These are phyloP conservation scores for Apamea sordens DNA, from an alignment of 2,888 invertebrate species.

Conservation along the genomic window DNA sequence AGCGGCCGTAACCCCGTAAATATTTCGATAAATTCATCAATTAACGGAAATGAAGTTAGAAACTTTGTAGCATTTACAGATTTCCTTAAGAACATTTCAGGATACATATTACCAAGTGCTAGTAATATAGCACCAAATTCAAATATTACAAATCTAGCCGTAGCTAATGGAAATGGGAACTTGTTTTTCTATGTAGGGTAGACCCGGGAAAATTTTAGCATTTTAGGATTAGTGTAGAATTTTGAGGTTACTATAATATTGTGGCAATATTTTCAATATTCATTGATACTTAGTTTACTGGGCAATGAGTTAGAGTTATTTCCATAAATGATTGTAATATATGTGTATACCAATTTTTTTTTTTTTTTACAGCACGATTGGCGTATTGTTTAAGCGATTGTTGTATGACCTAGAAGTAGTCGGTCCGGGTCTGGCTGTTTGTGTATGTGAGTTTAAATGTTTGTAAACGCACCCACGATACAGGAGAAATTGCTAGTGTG, in stretches of 20 bases:
- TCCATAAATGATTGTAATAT: too few species aligned
- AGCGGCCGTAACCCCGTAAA: not conserved
- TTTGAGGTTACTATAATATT: not conserved
- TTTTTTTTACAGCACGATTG: too few species aligned
- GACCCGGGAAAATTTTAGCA: not conserved
- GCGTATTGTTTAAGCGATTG: too few species aligned
- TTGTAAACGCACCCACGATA: too few species aligned
- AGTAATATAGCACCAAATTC: slow-evolving; percentile 5
- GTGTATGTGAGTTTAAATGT: too few species aligned
- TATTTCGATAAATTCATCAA: not conserved
- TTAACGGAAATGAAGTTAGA: not conserved
- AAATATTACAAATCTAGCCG: slow-evolving; percentile 14
- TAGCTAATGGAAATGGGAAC: slow-evolving; percentile 23
- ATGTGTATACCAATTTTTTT: too few species aligned
- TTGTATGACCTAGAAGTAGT: too few species aligned
- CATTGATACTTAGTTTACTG: not conserved
- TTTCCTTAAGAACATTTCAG: slow-evolving; percentile 15
- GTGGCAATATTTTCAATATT: not conserved
- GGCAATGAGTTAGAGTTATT: too few species aligned
- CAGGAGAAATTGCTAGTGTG: too few species aligned
- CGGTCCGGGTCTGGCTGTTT: too few species aligned
- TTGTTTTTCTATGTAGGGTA: slow-evolving; percentile 17
- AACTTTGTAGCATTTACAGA: not conserved
- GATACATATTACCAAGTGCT: not conserved
- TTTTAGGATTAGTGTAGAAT: not conserved